Evolutionary conservation across 2,113 vertebrate genomes (phyloP).

Genomic region (Pavo muticus): DNA sequence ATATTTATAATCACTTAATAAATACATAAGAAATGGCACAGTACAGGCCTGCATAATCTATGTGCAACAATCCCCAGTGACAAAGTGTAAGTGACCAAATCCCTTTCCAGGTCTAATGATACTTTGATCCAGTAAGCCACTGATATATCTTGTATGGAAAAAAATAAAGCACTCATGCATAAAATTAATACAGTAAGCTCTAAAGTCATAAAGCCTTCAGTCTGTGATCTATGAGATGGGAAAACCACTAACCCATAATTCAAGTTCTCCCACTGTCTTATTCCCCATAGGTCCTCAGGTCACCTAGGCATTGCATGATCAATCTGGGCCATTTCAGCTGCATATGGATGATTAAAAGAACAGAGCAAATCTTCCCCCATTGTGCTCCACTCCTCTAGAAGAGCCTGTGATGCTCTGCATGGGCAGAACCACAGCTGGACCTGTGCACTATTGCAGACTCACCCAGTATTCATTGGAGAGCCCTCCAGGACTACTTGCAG

Average conservation of each 20-base stretch:
- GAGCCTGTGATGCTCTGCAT: neutral
- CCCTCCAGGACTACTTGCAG: neutral
- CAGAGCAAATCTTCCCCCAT: neutral
- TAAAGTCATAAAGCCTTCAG: conserved; percentile 70
- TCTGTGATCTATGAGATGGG: conserved; percentile 63
- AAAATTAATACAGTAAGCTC: conserved; percentile 77
- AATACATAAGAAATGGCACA: conserved; percentile 65
- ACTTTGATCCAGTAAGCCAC: conserved; percentile 59
- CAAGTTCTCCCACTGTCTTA: conserved; percentile 28
- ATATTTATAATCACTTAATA: conserved; percentile 74
- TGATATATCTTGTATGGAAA: conserved; percentile 64
- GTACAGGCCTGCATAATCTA: conserved; percentile 65
- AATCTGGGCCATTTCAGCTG: neutral
- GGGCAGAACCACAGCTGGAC: neutral
- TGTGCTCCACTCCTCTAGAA: neutral
- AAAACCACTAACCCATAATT: conserved; percentile 58
- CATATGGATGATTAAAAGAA: neutral
- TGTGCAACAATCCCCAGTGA: conserved; percentile 70
- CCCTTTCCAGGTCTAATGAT: conserved; percentile 63
- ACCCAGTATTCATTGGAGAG: fast-evolving
- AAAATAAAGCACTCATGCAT: conserved; percentile 78
- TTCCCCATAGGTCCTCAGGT: conserved; percentile 49
- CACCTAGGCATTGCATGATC: conserved; percentile 31
- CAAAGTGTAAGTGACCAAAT: conserved; percentile 74
- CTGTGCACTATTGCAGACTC: neutral